Conservation (phyloP, 2,888 invertebrate species). For the Pollenia labialis region DNA sequence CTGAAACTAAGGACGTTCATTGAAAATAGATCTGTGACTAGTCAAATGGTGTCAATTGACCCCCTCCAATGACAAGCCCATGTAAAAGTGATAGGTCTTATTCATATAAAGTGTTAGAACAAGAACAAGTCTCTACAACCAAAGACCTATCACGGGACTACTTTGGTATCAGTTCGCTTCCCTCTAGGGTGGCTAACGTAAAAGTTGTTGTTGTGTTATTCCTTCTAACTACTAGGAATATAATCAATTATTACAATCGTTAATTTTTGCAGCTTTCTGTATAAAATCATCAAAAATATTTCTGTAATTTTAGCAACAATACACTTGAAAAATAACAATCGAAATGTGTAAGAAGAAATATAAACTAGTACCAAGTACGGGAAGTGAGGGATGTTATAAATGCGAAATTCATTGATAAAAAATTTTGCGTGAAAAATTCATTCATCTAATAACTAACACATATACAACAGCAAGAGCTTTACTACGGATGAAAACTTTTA, state of each 20-base stretch:
- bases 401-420: slow-evolving; percentile 79
- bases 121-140: too few relatives aligned
- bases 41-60: too few relatives aligned
- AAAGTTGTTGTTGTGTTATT: too few relatives aligned
- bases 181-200: too few relatives aligned
- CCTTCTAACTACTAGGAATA: background rate
- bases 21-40: too few relatives aligned
- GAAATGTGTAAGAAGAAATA: background rate
- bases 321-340: slow-evolving; percentile 1
- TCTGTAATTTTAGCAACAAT: background rate
- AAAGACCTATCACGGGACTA: too few relatives aligned
- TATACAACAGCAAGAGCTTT: slow-evolving; percentile 75
- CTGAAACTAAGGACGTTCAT: too few relatives aligned
- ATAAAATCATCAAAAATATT: background rate
- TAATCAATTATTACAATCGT: background rate
- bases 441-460: slow-evolving; percentile 35
- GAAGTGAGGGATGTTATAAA: background rate
- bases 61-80: too few relatives aligned
- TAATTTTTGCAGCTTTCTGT: background rate
- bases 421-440: slow-evolving; percentile 26
- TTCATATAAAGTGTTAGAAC: too few relatives aligned
- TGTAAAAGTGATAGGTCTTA: too few relatives aligned
- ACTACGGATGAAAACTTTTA: slow-evolving; percentile 73
- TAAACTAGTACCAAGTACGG: background rate
- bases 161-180: too few relatives aligned